Evolutionary conservation across 2,888 invertebrate genomes (phyloP).

Genomic region (Nipponacmea schrenckii): DNA sequence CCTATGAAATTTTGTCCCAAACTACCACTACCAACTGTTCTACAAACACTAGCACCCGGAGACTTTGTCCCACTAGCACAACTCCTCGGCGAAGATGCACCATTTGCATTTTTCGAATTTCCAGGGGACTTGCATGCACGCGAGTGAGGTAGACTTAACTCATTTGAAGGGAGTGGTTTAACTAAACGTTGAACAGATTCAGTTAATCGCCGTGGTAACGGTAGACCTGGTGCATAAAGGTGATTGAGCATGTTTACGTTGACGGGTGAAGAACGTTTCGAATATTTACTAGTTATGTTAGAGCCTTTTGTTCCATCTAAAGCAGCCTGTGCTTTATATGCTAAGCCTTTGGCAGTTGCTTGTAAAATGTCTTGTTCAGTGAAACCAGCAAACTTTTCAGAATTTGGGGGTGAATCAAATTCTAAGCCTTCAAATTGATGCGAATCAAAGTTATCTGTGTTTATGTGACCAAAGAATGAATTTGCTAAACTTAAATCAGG

Average conservation of each 20-base stretch:
- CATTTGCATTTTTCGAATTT: constrained; percentile 25
- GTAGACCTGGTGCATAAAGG: constrained; percentile 53
- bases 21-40: constrained; percentile 10
- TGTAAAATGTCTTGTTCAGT: constrained; percentile 18
- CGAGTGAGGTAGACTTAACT: constrained; percentile 26
- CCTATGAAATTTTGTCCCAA: neutral
- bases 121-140: constrained; percentile 37
- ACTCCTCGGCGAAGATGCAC: constrained; percentile 26
- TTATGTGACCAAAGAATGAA: neutral
- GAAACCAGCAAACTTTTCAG: neutral
- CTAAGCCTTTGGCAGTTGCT: constrained; percentile 25
- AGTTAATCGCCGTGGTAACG: constrained; percentile 55
- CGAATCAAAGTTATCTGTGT: neutral
- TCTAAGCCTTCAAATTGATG: constrained; percentile 6
- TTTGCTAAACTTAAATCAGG: neutral
- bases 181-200: constrained; percentile 62
- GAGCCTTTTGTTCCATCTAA: constrained; percentile 39
- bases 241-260: constrained; percentile 51
- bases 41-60: constrained; percentile 31
- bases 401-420: neutral
- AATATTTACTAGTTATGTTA: constrained; percentile 48
- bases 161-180: constrained; percentile 44
- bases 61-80: constrained; percentile 31
- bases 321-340: constrained; percentile 3
- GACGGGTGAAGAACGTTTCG: constrained; percentile 49